Conservation (phyloP, 1,140 invertebrate species). For the Zaprionus ghesquierei region DNA sequence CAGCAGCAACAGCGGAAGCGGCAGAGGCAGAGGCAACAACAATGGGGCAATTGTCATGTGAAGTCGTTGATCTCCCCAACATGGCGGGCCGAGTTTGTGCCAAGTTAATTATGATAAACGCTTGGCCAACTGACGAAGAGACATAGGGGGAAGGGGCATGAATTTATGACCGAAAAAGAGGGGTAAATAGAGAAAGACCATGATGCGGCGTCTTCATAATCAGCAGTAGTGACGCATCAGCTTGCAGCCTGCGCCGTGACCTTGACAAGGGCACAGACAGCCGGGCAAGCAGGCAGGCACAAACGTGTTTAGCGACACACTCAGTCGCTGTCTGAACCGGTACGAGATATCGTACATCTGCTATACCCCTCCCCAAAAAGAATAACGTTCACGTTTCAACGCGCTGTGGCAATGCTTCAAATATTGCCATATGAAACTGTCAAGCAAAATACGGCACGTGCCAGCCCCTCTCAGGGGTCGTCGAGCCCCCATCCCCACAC, state of each 20-base stretch:
- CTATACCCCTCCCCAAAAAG: not conserved
- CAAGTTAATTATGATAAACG: conserved; percentile 50
- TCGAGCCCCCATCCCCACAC: not conserved
- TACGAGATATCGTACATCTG: conserved; percentile 6
- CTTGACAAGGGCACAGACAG: conserved; percentile 68
- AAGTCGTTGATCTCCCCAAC: conserved; percentile 65
- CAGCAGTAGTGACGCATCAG: not conserved
- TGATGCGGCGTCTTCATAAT: conserved; percentile 6
- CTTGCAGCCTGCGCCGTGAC: conserved; percentile 46
- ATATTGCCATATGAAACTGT: conserved; percentile 50
- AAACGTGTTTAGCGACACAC: conserved; percentile 60
- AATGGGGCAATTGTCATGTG: conserved; percentile 69
- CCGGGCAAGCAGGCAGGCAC: not conserved
- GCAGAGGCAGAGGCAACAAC: conserved; percentile 37
- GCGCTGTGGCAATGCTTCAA: conserved; percentile 62
- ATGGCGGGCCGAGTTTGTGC: conserved; percentile 24
- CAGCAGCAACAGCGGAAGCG: conserved; percentile 7
- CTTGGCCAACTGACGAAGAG: not conserved
- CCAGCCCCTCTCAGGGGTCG: not conserved
- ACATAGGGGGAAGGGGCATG: not conserved
- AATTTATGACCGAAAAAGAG: not conserved
- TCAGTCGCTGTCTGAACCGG: conserved; percentile 53
- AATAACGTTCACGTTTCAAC: conserved; percentile 41
- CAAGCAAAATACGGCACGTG: conserved; percentile 12
- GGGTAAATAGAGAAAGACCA: not conserved